These are phyloP conservation scores for Cebuella pygmaea DNA, from an alignment of 2,797 vertebrate species.

Conservation along the genomic window DNA sequence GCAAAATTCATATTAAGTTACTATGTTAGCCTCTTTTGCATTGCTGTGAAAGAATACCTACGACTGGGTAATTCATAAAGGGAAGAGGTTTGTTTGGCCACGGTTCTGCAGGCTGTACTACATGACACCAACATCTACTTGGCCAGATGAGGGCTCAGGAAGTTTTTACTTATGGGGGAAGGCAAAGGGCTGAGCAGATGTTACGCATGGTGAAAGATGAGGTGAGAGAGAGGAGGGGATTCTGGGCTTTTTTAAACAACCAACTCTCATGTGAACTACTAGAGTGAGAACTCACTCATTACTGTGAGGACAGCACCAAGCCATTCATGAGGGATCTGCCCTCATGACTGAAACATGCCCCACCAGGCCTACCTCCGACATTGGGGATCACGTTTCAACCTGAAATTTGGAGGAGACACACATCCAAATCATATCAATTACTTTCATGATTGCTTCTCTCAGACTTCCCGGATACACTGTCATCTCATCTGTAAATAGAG, in stretches of 20 bases:
- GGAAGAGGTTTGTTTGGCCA: neutral
- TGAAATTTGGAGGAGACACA: neutral
- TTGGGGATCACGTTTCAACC: neutral
- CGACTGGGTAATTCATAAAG: neutral
- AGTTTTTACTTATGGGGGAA: neutral
- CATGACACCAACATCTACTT: neutral
- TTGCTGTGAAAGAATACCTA: neutral
- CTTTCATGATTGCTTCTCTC: constrained; percentile 16
- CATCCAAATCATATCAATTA: neutral
- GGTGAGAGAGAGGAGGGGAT: neutral
- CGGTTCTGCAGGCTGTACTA: neutral
- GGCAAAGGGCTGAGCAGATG: neutral
- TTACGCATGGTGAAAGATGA: neutral
- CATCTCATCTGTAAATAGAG: neutral
- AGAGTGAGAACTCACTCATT: neutral
- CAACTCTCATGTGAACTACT: neutral
- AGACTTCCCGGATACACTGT: neutral
- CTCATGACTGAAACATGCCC: no score
- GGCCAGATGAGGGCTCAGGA: neutral
- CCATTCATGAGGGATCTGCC: neutral
- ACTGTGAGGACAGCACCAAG: neutral
- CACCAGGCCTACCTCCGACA: neutral
- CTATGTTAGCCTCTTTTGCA: neutral
- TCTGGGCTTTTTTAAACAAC: neutral
- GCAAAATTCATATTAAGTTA: neutral